Evolutionary conservation across 2,113 vertebrate species (phyloP), one percentile per base, ranked within the genome.

Genomic region (Anseranas semipalmata): DNA sequence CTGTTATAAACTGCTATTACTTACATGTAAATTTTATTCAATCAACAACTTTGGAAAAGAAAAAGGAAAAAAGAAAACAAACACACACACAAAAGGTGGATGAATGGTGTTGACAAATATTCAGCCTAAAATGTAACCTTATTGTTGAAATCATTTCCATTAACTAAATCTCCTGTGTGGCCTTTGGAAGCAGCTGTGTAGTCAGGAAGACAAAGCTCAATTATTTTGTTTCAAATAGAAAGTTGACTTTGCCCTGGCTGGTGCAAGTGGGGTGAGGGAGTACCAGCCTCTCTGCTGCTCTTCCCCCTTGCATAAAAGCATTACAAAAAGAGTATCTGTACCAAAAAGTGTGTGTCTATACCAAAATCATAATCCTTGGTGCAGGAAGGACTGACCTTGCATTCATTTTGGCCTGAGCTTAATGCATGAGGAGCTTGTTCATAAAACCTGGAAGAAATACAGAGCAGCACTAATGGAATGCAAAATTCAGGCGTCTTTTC

Each of bases 11-110:
- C 45, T 84, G 86, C 9, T 7, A 21, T 16, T 75, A 10, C 93
- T 41, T 81, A 9, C 9, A 65, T 67, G 60, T 65, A 85, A 68
- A 70, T 90, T 76, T 70, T 53, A 60, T 65, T 90, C 48, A 28
- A 8, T 70, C 7, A 3, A 33, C 30, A 32, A 45, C 0, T 0
- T 15, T 14, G 35, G 14, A 1, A 28, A 52, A 68, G 45, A 30
- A 63, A 18, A 39, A 41, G 16, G 20, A 70, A 60, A 67, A 55
- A 32, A 41, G 15, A 59, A 50, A 74, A 37, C 14, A 39, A 11
- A 39, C 24, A 50, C 46, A 48, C 22, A 25, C 48, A 52, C 50
- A 15, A 24, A 18, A 24, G 19, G 24, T 75, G 58, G 15, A 17
- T 46, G 45, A 53, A 52, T 41, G 41, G 10, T 80, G 28, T 46